Base-by-base conservation (phyloP, 2,113 vertebrate species). In the Glaucidium brasilianum region DNA sequence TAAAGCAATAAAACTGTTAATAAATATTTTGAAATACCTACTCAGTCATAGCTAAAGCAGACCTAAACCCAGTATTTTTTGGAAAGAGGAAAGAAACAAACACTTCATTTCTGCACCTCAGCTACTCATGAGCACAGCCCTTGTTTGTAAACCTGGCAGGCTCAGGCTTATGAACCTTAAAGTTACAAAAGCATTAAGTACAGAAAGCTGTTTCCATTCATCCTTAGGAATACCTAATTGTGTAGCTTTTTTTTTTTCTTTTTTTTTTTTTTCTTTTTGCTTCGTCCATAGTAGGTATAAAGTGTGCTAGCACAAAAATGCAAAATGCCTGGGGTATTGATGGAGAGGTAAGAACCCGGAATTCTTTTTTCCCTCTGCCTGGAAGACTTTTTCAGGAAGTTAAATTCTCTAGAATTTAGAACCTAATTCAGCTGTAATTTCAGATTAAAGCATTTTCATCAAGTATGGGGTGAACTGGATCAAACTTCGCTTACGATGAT, bases 1-100 rank as follows among this genome's bases (percentile, higher is more conserved):
- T 74, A 96, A 97, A 96, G 84, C 67, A 85, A 94, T 91, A 95
- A 89, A 96, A 94, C 72, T 94, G 77, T 92, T 98, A 96, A 88
- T 90, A 95, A 97, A 92, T 59, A 92, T 90, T 97, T 94, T 97
- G 83, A 97, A 97, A 97, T 97, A 95, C 71, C 94, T 92, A 58
- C 68, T 97, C 90, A 69, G 68, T 94, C 76, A 90, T 78, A 91
- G 64, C 93, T 95, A 89, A 83, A 95, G 52, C 85, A 94, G 89
- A 94, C 69, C 52, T 21, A 95, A 95, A 73, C 55, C 37, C 69
- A 73, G 37, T 62, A 58, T 73, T 78, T 89, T 91, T 92, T 97
- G 95, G 95, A 96, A 94, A 58, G 39, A 43, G 29, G 43, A 60
- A 93, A 78, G 86, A 92, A 97, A 94, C 22, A 92, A 84, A 85